Percentiles rank a stretch among this genome's conserved stretches.
phyloP scores from a whole-genome alignment of 2,888 invertebrate species.

The Apamea epomidion region DNA sequence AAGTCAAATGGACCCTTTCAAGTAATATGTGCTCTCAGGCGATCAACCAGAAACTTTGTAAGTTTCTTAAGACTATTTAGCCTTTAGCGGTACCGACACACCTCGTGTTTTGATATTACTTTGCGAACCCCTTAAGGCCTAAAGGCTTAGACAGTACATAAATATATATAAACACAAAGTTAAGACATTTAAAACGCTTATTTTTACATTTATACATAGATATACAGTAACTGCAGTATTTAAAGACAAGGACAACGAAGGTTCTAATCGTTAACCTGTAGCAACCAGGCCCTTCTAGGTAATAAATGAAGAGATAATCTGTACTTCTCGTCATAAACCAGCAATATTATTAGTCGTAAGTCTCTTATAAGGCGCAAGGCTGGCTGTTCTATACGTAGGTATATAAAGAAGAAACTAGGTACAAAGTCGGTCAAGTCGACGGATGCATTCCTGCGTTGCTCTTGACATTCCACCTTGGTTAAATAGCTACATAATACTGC shows the following conservation, averaged over 20 bases:
- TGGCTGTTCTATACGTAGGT: slow-evolving; percentile 27
- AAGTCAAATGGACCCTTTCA: slow-evolving; percentile 41
- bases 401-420: slow-evolving; percentile 71
- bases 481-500: slow-evolving; percentile 61
- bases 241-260: slow-evolving; percentile 34
- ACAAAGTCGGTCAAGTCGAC: slow-evolving; percentile 82
- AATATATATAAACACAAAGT: slow-evolving; percentile 22
- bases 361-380: slow-evolving; percentile 65
- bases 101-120: slow-evolving; percentile 45
- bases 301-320: slow-evolving; percentile 47
- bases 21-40: slow-evolving; percentile 41
- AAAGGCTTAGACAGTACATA: slow-evolving; percentile 11
- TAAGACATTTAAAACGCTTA: slow-evolving; percentile 25
- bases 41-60: slow-evolving; percentile 45
- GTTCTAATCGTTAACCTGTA: slow-evolving; percentile 17
- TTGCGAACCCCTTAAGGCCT: slow-evolving; percentile 22
- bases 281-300: slow-evolving; percentile 21
- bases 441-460: slow-evolving; percentile 77
- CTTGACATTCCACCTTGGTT: slow-evolving; percentile 79
- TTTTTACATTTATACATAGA: slow-evolving; percentile 27
- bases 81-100: slow-evolving; percentile 31
- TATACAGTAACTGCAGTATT: background rate
- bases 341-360: slow-evolving; percentile 50
- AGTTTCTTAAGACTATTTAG: slow-evolving; percentile 46
- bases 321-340: slow-evolving; percentile 41